Percentiles rank a stretch among this genome's conserved stretches.
These are phyloP conservation scores for Anoplopoma fimbria DNA, from an alignment of 2,113 vertebrate genomes.

Conservation along the genomic window DNA sequence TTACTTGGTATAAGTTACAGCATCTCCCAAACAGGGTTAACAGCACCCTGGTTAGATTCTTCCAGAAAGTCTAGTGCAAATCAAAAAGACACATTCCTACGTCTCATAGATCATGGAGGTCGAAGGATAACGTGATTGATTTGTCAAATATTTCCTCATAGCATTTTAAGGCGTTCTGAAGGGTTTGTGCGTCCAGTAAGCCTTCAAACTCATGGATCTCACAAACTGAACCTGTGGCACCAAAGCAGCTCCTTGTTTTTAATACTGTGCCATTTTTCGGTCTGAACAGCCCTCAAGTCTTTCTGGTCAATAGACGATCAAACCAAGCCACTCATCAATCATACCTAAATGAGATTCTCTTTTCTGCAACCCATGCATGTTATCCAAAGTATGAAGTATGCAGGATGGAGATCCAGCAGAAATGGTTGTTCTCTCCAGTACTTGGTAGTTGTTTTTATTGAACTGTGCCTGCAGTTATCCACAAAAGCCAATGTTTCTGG, in stretches of 20 bases:
- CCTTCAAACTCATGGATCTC: not conserved
- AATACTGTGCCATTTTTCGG: not conserved
- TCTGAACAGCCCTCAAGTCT: not conserved
- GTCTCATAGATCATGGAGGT: not conserved
- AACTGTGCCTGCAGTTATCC: conserved; percentile 9
- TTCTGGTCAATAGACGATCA: conserved; percentile 15
- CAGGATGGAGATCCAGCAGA: not conserved
- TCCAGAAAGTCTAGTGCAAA: no score
- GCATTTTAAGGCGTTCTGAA: not conserved
- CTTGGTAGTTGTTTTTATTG: conserved; percentile 14
- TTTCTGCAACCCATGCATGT: not conserved
- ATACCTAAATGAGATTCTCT: not conserved
- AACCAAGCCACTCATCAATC: not conserved
- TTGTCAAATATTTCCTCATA: not conserved
- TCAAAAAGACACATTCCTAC: no score
- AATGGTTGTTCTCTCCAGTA: not conserved
- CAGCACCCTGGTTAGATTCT: no score
- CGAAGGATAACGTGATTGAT: not conserved
- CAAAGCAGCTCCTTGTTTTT: not conserved
- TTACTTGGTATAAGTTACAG: no score
- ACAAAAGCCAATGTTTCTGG: not conserved
- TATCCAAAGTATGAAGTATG: not conserved
- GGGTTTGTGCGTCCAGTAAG: not conserved
- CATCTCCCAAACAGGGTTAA: no score
- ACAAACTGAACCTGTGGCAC: not conserved